phyloP scores from a whole-genome alignment of 2,113 vertebrate species.

The Mungos mungo region DNA sequence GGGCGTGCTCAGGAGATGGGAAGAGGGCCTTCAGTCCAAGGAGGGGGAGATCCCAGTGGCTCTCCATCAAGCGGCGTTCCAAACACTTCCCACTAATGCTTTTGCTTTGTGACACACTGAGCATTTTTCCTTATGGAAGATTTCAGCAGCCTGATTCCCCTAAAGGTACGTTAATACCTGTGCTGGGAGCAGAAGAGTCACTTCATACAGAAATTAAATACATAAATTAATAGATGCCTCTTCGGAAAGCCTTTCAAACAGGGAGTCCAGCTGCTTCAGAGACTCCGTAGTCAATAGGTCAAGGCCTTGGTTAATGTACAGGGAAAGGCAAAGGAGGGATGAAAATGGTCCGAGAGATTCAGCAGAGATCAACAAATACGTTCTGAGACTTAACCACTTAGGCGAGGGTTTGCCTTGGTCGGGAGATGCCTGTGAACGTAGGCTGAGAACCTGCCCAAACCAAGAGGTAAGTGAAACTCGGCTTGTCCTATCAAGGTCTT shows the following conservation, averaged over 20 bases:
- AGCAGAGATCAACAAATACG: background rate
- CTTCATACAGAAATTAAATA: constrained; percentile 77
- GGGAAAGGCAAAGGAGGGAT: constrained; percentile 15
- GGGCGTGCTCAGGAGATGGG: background rate
- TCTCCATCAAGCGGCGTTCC: background rate
- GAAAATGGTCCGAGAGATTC: background rate
- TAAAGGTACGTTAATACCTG: constrained; percentile 75
- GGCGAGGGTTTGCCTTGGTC: background rate
- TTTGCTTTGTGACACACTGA: constrained; percentile 58
- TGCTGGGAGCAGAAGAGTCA: constrained; percentile 25
- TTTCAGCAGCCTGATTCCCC: constrained; percentile 59
- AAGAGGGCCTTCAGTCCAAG: background rate
- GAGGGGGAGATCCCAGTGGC: background rate
- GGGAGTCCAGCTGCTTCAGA: constrained; percentile 55
- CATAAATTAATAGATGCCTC: constrained; percentile 78
- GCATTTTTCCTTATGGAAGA: constrained; percentile 50
- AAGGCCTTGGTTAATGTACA: constrained; percentile 48
- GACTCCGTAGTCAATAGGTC: constrained; percentile 70
- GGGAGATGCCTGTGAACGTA: background rate
- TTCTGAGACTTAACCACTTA: constrained; percentile 32
- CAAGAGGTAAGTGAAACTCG: background rate
- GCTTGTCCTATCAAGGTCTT: background rate
- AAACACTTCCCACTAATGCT: background rate
- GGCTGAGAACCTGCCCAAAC: background rate
- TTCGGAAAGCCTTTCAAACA: constrained; percentile 69